These are phyloP conservation scores for Drosophila borealis DNA, from an alignment of 2,888 invertebrate species.

Conservation along the genomic window DNA sequence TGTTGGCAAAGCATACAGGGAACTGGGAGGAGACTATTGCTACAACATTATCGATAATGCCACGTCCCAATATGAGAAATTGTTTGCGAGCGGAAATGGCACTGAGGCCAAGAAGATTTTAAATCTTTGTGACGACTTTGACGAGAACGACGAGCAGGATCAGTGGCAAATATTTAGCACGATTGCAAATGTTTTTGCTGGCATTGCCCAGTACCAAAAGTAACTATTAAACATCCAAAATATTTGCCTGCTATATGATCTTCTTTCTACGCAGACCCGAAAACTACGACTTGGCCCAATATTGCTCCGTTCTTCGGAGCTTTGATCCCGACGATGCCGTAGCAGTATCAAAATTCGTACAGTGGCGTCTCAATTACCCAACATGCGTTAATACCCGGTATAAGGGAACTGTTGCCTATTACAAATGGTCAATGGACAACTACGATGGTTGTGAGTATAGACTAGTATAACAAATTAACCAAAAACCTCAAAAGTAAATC, in stretches of 20 bases:
- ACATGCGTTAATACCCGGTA: constrained; percentile 60
- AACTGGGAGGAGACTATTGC: constrained; percentile 67
- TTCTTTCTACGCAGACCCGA: constrained; percentile 39
- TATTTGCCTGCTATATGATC: neutral
- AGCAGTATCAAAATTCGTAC: constrained; percentile 60
- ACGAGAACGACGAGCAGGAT: constrained; percentile 55
- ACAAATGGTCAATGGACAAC: constrained; percentile 56
- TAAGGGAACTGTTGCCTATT: constrained; percentile 46
- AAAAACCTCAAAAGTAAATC: too few species aligned
- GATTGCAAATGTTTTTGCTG: constrained; percentile 70
- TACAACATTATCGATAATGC: constrained; percentile 69
- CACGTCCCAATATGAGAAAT: constrained; percentile 54
- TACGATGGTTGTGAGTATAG: constrained; percentile 53
- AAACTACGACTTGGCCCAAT: constrained; percentile 42
- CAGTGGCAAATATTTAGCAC: constrained; percentile 70
- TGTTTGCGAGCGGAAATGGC: constrained; percentile 49
- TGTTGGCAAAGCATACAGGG: constrained; percentile 60
- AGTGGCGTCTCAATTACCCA: constrained; percentile 46
- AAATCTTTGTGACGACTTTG: constrained; percentile 68
- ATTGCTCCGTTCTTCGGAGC: constrained; percentile 52
- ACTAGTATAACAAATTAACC: too few species aligned
- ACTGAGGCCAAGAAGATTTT: constrained; percentile 53
- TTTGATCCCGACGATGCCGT: constrained; percentile 53
- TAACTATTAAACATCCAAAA: constrained; percentile 6
- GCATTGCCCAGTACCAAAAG: constrained; percentile 73